These are phyloP conservation scores for Lepidochitona cinerea DNA, from an alignment of 2,888 invertebrate species.

Conservation along the genomic window DNA sequence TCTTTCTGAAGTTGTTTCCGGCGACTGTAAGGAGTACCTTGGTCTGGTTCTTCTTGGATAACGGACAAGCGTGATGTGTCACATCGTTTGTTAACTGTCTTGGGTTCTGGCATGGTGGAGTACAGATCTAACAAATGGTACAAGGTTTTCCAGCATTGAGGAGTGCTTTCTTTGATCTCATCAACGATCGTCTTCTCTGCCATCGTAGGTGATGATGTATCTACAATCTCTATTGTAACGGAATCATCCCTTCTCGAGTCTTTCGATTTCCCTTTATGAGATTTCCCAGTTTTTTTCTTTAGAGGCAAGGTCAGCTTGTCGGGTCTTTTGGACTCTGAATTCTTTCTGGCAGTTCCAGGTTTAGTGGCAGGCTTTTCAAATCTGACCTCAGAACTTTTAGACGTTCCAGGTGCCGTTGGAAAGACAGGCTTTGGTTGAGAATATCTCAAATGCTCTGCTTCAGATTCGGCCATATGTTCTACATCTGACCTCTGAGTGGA, in stretches of 20 bases:
- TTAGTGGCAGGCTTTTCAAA: neutral
- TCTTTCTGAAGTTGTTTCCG: slow-evolving; percentile 13
- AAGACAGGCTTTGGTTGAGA: neutral
- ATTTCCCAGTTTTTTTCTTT: neutral
- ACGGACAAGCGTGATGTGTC: slow-evolving; percentile 74
- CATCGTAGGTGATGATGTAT: slow-evolving; percentile 65
- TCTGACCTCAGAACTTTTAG: neutral
- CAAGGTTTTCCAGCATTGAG: slow-evolving; percentile 95
- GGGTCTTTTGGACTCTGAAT: neutral
- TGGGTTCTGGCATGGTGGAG: slow-evolving; percentile 94
- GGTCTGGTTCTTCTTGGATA: slow-evolving; percentile 70
- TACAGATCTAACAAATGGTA: slow-evolving; percentile 93
- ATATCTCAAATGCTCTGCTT: neutral
- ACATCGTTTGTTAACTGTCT: slow-evolving; percentile 81
- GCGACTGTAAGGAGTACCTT: slow-evolving; percentile 29
- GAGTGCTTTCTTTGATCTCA: slow-evolving; percentile 73
- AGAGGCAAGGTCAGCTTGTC: neutral
- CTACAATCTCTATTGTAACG: slow-evolving; percentile 60
- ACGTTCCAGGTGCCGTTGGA: neutral
- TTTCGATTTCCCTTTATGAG: neutral
- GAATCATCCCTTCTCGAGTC: slow-evolving; percentile 50
- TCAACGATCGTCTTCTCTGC: slow-evolving; percentile 69
- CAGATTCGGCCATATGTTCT: neutral
- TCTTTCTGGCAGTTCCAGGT: neutral
- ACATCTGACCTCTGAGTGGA: slow-evolving; percentile 59